Evolutionary conservation across 2,113 vertebrate species (phyloP), one percentile per base, ranked within the genome.

Genomic region (Paedocypris sp.): DNA sequence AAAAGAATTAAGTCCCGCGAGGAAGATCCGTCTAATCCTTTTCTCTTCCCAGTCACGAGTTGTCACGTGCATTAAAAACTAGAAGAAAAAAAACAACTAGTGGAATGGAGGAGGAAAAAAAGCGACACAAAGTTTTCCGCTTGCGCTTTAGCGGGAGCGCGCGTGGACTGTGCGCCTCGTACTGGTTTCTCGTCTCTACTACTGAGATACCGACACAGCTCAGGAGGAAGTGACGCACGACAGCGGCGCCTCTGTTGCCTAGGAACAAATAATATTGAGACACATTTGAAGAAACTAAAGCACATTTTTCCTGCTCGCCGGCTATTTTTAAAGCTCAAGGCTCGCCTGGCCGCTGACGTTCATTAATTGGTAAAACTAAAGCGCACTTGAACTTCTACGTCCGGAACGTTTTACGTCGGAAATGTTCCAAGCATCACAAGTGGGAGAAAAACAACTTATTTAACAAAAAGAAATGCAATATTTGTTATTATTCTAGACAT

Each of bases 151-250:
- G 2, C 7, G 8, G 53, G 25, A 45, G 26, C 16, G 25, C 26
- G 26, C 28, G 22, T 16, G 38, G 16, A 20, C 25, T 9, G 54
- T 58, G 54, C 11, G 16, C 6, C 39, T 43, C 54, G 11, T 18
- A 22, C 26, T 4, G 39, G 19, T 31, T 43, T 43, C 39, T 43
- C 32, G 54, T 45, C 26, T 36, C 39, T 58, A 41, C 52, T 41
- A 58, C 38, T 15, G 39, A 45, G 47, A 51, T 31, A 62, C 60
- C 5, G 9, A 51, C 70, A 23, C 15, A 39, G 12, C 62, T 39
- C 33, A 28, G 28, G 60, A 75, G 84, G 84, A 83, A 82, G 75
- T 86, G 84, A 84, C 83, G 84, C 76, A 78, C 48, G 54, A 47
- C 38, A 48, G 53, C 32, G 71, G 50, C 60, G 47, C 50, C 46